Conservation (phyloP, 2,888 invertebrate genomes). For the Blomia tropicalis region DNA sequence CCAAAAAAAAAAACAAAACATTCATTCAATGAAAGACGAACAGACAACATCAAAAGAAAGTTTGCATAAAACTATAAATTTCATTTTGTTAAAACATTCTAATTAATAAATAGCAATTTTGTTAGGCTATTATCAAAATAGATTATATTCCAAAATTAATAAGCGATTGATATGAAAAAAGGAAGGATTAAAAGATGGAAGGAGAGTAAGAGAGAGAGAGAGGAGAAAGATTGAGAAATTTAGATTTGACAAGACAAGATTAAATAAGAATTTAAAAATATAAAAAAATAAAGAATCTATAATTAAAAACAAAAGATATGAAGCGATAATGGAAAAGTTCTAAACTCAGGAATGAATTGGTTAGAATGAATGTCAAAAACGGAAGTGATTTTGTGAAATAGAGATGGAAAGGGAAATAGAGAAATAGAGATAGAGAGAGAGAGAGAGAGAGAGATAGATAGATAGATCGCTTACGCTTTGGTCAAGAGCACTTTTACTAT, state of each 20-base stretch:
- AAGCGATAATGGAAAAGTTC: neutral
- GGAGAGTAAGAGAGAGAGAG: slow-evolving; percentile 34
- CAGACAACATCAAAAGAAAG: no score
- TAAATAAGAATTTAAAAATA: neutral
- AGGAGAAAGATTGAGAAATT: slow-evolving; percentile 27
- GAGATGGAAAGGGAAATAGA: slow-evolving; percentile 25
- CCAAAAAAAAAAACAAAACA: no score
- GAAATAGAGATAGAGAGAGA: slow-evolving; percentile 25
- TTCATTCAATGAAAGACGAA: no score
- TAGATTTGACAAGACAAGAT: slow-evolving; percentile 30
- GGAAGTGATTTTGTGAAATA: no score
- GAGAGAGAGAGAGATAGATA: neutral
- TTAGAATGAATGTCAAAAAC: no score
- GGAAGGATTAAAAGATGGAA: slow-evolving; percentile 33
- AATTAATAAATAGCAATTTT: no score
- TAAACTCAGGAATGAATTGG: neutral
- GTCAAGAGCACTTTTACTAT: slow-evolving; percentile 99
- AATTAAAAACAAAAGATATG: neutral
- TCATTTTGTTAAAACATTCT: no score
- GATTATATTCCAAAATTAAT: no score
- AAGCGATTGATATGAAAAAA: slow-evolving; percentile 12
- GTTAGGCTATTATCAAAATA: no score
- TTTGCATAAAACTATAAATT: slow-evolving; percentile 10
- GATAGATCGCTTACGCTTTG: slow-evolving; percentile 83
- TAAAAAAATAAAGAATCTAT: neutral